These are phyloP conservation scores for Parascotia fuliginaria DNA, from an alignment of 2,888 invertebrate species.

Conservation along the genomic window DNA sequence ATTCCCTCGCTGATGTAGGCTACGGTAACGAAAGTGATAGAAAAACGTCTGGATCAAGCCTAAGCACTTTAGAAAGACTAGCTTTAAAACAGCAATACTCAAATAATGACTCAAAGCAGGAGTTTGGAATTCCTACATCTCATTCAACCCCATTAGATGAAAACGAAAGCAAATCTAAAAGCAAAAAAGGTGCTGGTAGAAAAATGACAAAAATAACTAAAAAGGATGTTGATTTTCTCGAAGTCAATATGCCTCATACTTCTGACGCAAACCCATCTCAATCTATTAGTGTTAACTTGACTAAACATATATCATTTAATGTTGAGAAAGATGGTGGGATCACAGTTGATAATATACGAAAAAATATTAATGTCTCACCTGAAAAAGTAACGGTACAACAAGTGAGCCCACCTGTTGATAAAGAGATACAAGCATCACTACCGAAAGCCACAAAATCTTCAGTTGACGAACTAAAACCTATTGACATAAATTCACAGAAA, in stretches of 20 bases:
- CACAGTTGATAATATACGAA: constrained; percentile 60
- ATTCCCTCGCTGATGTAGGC: constrained; percentile 94
- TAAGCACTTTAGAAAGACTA: constrained; percentile 88
- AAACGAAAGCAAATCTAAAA: constrained; percentile 59
- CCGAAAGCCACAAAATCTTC: constrained; percentile 36
- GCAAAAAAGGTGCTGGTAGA: constrained; percentile 59
- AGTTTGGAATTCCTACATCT: constrained; percentile 78
- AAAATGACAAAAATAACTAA: constrained; percentile 72
- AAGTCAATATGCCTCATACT: constrained; percentile 67
- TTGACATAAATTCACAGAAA: constrained; percentile 45
- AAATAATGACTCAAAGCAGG: constrained; percentile 68
- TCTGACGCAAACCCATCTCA: constrained; percentile 53
- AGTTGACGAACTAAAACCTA: constrained; percentile 25
- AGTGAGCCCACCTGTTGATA: constrained; percentile 63
- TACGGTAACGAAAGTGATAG: constrained; percentile 87
- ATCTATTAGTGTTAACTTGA: constrained; percentile 75
- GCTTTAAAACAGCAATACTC: constrained; percentile 83
- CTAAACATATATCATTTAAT: constrained; percentile 80
- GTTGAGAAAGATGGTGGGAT: constrained; percentile 73
- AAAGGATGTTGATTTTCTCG: constrained; percentile 71
- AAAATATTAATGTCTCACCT: constrained; percentile 61
- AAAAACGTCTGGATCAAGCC: constrained; percentile 75
- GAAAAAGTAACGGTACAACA: constrained; percentile 55
- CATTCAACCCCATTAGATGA: constrained; percentile 83
- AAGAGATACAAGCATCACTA: constrained; percentile 74